A percentile compares a stretch with the other conserved stretches of the same genome.
These are phyloP conservation scores for Tortrix viridana DNA, from an alignment of 2,888 invertebrate genomes.

Conservation along the genomic window DNA sequence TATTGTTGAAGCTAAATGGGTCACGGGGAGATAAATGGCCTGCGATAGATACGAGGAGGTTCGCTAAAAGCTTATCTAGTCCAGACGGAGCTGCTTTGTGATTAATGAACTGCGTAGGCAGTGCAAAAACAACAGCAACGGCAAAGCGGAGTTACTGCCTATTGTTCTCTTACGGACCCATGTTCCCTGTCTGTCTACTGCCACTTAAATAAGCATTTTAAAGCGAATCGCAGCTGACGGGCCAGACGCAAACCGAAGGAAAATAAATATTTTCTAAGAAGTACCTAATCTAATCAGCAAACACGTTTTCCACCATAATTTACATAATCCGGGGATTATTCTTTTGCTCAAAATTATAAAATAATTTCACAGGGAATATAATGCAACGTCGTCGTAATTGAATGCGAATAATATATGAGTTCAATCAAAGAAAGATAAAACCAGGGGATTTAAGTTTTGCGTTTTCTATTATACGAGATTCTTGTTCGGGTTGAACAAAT, in stretches of 20 bases:
- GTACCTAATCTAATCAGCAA: not conserved
- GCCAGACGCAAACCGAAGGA: not conserved
- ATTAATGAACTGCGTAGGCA: slow-evolving; percentile 76
- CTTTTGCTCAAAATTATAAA: slow-evolving; percentile 8
- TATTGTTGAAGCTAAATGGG: slow-evolving; percentile 32
- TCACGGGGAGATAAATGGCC: slow-evolving; percentile 48
- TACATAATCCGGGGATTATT: slow-evolving; percentile 4
- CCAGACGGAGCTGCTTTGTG: slow-evolving; percentile 68
- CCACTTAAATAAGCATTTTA: slow-evolving; percentile 46
- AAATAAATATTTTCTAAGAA: not conserved
- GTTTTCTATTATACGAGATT: not conserved
- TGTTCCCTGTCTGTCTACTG: slow-evolving; percentile 50
- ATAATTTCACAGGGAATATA: slow-evolving; percentile 1
- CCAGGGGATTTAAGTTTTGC: not conserved
- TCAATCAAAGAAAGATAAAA: not conserved
- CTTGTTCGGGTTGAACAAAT: too few species aligned
- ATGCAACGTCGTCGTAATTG: not conserved
- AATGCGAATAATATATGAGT: slow-evolving; percentile 1
- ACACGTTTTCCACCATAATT: slow-evolving; percentile 1
- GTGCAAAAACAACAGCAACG: slow-evolving; percentile 71
- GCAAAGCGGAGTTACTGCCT: slow-evolving; percentile 64
- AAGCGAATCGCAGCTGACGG: slow-evolving; percentile 26
- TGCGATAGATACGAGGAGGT: slow-evolving; percentile 60
- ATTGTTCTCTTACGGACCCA: slow-evolving; percentile 61
- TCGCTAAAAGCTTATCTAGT: slow-evolving; percentile 66